These are phyloP conservation scores for Plemyria rubiginata DNA, from an alignment of 2,888 invertebrate genomes.

Conservation along the genomic window DNA sequence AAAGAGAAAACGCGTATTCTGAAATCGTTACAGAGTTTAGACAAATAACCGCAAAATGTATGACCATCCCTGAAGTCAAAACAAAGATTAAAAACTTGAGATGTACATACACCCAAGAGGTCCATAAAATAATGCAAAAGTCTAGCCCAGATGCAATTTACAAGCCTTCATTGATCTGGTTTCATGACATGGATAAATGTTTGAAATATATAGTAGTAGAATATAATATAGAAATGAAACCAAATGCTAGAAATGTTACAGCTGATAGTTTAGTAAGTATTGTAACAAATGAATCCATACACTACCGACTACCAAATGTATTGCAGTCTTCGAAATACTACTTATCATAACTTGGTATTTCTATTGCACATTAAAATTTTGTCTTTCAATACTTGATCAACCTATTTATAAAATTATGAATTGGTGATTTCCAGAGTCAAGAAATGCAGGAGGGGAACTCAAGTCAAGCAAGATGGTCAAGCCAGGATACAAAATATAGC, in stretches of 20 bases:
- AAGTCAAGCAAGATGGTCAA: constrained; percentile 61
- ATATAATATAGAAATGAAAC: too few relatives aligned
- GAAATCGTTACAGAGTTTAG: constrained; percentile 65
- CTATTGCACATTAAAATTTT: too few relatives aligned
- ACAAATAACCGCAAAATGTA: constrained; percentile 56
- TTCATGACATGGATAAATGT: constrained; percentile 73
- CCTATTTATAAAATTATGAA: too few relatives aligned
- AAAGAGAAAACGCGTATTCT: constrained; percentile 68
- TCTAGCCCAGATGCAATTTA: constrained; percentile 69
- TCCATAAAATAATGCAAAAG: constrained; percentile 73
- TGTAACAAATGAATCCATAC: background rate
- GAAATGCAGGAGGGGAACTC: constrained; percentile 66
- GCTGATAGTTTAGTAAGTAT: constrained; percentile 9
- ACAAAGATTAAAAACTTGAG: constrained; percentile 78
- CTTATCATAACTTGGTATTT: too few relatives aligned
- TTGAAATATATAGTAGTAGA: constrained; percentile 71
- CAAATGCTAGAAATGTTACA: constrained; percentile 50
- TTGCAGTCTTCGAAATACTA: too few relatives aligned
- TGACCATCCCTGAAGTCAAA: constrained; percentile 71
- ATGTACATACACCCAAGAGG: constrained; percentile 78
- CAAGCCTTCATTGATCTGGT: constrained; percentile 72
- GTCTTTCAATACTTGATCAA: too few relatives aligned
- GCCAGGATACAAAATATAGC: constrained; percentile 49
- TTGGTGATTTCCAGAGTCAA: constrained; percentile 13
- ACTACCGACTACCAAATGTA: background rate